Evolutionary conservation across 2,888 invertebrate genomes (phyloP).

Genomic region (Strigamia crassipes): DNA sequence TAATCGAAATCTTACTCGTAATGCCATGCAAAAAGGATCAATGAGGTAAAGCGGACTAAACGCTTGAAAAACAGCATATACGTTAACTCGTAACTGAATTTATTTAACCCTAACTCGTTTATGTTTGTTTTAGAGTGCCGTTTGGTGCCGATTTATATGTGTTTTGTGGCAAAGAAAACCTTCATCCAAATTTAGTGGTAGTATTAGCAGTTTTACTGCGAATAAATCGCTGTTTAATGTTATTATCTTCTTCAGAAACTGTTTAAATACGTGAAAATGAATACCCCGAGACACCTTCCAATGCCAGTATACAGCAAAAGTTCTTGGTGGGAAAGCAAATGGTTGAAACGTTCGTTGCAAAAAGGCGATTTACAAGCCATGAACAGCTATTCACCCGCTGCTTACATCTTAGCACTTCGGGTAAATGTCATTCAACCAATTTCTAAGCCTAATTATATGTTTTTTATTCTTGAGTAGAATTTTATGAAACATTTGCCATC

Average conservation of each 20-base stretch:
- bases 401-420: background rate
- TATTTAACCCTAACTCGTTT: background rate
- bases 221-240: background rate
- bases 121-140: background rate
- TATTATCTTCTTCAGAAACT: background rate
- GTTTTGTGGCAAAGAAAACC: background rate
- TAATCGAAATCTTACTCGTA: background rate
- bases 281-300: background rate
- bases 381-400: background rate
- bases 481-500: background rate
- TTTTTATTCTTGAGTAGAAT: too few relatives aligned
- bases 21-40: background rate
- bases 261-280: background rate
- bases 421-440: background rate
- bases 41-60: background rate
- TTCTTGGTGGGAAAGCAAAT: slow-evolving; percentile 34
- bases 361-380: slow-evolving; percentile 9
- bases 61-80: background rate
- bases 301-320: slow-evolving; percentile 5
- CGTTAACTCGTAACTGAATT: background rate
- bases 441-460: background rate
- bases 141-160: background rate
- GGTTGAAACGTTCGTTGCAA: background rate
- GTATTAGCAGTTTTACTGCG: background rate
- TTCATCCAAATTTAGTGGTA: background rate